Evolutionary conservation across 1,140 invertebrate species (phyloP).

Genomic region (Zaprionus camerounensis): DNA sequence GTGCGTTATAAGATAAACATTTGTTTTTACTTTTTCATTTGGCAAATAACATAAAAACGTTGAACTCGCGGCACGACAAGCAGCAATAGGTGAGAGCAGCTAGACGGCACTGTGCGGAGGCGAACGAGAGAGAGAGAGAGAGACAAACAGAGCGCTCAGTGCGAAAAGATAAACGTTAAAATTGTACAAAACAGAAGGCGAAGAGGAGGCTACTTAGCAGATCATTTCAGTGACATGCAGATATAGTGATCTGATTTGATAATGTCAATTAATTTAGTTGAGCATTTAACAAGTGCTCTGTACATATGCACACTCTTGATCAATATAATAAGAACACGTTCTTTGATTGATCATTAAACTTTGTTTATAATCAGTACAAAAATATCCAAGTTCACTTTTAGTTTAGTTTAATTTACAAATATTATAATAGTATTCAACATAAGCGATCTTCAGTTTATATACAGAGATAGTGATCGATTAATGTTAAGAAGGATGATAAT

Average conservation of each 20-base stretch:
- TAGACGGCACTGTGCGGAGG: neutral
- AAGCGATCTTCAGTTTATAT: no score
- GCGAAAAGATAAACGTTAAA: neutral
- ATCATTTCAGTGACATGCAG: neutral
- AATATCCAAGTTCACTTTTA: no score
- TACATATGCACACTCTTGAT: no score
- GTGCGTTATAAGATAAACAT: conserved; percentile 76
- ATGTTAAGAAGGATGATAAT: no score
- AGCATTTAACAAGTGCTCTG: neutral
- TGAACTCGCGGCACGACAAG: conserved; percentile 54
- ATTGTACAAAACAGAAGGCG: neutral
- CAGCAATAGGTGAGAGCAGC: conserved; percentile 1
- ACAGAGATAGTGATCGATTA: no score
- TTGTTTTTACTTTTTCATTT: conserved; percentile 80
- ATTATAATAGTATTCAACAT: no score
- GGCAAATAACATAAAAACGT: conserved; percentile 78
- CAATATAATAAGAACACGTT: no score
- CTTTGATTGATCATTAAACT: no score
- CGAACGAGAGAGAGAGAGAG: neutral
- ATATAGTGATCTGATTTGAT: neutral
- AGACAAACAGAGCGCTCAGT: neutral
- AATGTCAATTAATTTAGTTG: neutral
- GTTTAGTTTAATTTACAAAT: no score
- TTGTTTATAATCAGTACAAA: no score
- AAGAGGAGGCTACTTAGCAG: neutral